phyloP scores from a whole-genome alignment of 2,888 invertebrate genomes.

The Desoria tigrina region DNA sequence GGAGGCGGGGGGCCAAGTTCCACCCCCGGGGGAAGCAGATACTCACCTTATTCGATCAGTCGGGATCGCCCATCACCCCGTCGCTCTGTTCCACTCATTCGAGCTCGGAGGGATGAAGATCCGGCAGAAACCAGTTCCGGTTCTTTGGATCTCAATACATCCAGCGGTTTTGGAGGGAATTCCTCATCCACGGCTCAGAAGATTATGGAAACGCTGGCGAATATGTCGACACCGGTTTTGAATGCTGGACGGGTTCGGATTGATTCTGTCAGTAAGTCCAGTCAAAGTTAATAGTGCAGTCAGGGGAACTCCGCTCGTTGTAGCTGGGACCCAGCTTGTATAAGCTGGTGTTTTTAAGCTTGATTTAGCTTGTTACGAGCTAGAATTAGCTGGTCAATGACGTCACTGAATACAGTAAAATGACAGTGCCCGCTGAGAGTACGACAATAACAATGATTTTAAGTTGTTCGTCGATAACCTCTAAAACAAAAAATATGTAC shows the following conservation, averaged over 20 bases:
- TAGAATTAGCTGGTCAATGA: no score
- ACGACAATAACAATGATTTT: no score
- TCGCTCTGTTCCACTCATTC: constrained; percentile 30
- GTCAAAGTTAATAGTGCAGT: no score
- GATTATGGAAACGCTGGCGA: constrained; percentile 44
- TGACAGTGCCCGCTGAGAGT: no score
- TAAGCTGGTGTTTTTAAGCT: no score
- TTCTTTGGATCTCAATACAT: constrained; percentile 18
- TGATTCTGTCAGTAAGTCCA: constrained; percentile 40
- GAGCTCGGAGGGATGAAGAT: constrained; percentile 36
- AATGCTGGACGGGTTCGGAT: constrained; percentile 44
- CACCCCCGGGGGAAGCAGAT: constrained; percentile 30
- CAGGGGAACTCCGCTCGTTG: no score
- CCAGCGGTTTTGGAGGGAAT: constrained; percentile 1
- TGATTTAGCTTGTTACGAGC: no score
- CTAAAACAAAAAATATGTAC: no score
- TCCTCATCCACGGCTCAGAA: constrained; percentile 41
- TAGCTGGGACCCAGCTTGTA: no score
- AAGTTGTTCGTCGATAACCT: no score
- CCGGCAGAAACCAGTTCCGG: constrained; percentile 14
- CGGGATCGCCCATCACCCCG: constrained; percentile 17
- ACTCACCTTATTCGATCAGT: constrained; percentile 35
- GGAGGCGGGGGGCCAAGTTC: constrained; percentile 16
- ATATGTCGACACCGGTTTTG: constrained; percentile 41
- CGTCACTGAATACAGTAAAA: no score